These are phyloP conservation scores for Acipenser oxyrinchus DNA, from an alignment of 2,797 vertebrate genomes.

Conservation along the genomic window DNA sequence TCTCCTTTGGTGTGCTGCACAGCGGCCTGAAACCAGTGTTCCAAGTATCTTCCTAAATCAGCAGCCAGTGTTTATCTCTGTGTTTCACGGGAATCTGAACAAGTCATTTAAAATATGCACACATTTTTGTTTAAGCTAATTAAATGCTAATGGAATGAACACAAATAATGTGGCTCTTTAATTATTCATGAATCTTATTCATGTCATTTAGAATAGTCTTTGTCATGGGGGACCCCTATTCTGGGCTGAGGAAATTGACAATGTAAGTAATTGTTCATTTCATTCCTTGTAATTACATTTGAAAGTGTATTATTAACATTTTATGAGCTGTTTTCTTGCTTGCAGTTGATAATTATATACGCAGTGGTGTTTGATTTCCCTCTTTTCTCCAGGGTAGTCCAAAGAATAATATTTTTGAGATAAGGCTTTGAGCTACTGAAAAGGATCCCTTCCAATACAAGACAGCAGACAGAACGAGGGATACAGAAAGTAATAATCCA, in stretches of 20 bases:
- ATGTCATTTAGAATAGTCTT: conserved; percentile 22
- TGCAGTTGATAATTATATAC: conserved; percentile 36
- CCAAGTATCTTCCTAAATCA: too few relatives aligned
- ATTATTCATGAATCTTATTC: conserved; percentile 2
- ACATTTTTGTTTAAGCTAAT: too few relatives aligned
- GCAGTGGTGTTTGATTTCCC: conserved; percentile 25
- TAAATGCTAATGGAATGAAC: too few relatives aligned
- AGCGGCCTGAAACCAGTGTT: too few relatives aligned
- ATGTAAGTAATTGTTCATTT: conserved; percentile 60
- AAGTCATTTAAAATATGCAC: too few relatives aligned
- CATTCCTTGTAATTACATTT: conserved; percentile 49
- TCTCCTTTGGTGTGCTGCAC: too few relatives aligned
- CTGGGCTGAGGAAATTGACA: conserved; percentile 12
- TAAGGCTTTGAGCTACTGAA: conserved; percentile 41
- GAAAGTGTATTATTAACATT: conserved; percentile 50
- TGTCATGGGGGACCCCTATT: conserved; percentile 22
- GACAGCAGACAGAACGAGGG: conserved; percentile 31
- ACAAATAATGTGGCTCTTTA: conserved; percentile 1
- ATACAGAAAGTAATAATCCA: too few relatives aligned
- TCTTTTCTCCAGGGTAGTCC: conserved; percentile 42
- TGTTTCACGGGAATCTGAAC: too few relatives aligned
- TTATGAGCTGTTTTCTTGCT: conserved; percentile 36
- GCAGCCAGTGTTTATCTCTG: too few relatives aligned
- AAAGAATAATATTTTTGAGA: conserved; percentile 48
- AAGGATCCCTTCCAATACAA: conserved; percentile 8